Conservation (phyloP, 2,888 invertebrate genomes). For the Hydrotaea diabolus region DNA sequence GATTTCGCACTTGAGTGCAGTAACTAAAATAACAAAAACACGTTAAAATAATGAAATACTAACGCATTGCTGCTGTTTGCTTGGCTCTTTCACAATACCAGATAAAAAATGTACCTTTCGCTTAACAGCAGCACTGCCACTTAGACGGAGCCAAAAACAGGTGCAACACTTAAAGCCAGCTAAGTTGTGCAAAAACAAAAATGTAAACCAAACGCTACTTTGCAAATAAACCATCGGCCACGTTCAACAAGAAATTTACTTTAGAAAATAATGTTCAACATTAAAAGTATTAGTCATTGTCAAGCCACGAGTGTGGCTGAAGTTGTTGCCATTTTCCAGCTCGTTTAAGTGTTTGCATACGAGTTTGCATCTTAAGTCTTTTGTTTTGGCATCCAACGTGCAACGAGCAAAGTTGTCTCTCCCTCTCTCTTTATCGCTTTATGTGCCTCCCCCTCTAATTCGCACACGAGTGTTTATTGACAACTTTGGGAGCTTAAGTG, state of each 20-base stretch:
- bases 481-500: not conserved
- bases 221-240: not conserved
- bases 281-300: slow-evolving; percentile 61
- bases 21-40: slow-evolving; percentile 6
- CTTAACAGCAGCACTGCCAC: slow-evolving; percentile 38
- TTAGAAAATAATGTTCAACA: slow-evolving; percentile 18
- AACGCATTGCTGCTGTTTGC: slow-evolving; percentile 49
- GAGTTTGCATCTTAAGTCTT: slow-evolving; percentile 61
- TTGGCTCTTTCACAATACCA: slow-evolving; percentile 30
- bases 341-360: not conserved
- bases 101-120: slow-evolving; percentile 54
- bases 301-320: slow-evolving; percentile 32
- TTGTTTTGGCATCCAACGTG: slow-evolving; percentile 27
- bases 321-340: not conserved
- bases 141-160: slow-evolving; percentile 48
- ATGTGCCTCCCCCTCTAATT: not conserved
- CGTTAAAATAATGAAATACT: not conserved
- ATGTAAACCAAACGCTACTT: slow-evolving; percentile 1
- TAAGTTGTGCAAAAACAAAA: slow-evolving; percentile 4
- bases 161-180: slow-evolving; percentile 44
- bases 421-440: not conserved
- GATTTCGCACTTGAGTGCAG: slow-evolving; percentile 68
- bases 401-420: not conserved
- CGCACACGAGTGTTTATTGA: not conserved
- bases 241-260: slow-evolving; percentile 15